These are phyloP conservation scores for Apodemia mormo DNA, from an alignment of 2,888 invertebrate genomes.

Conservation along the genomic window DNA sequence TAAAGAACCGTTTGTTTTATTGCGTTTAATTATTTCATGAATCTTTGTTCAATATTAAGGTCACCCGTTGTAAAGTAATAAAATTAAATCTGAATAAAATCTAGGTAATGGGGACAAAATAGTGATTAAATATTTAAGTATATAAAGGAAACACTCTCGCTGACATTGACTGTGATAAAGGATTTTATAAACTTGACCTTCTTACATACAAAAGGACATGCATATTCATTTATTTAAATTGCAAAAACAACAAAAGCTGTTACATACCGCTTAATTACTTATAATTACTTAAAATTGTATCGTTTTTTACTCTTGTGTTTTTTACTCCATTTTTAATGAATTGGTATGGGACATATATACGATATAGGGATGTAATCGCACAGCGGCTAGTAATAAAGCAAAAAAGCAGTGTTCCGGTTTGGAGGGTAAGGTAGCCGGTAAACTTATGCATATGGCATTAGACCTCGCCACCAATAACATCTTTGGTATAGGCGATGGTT, in stretches of 20 bases:
- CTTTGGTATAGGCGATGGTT: no score
- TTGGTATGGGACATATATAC: no score
- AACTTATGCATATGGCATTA: no score
- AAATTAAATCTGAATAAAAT: slow-evolving; percentile 10
- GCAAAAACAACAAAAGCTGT: neutral
- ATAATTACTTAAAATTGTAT: neutral
- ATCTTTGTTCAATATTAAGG: slow-evolving; percentile 7
- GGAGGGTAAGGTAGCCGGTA: no score
- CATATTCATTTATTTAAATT: slow-evolving; percentile 15
- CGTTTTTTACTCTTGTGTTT: neutral
- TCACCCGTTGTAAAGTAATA: slow-evolving; percentile 5
- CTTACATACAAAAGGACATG: slow-evolving; percentile 8
- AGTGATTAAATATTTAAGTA: slow-evolving; percentile 1
- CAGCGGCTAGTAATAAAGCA: no score
- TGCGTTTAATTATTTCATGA: neutral
- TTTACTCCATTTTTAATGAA: no score
- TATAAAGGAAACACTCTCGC: slow-evolving; percentile 12
- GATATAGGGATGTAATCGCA: no score
- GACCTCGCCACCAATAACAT: no score
- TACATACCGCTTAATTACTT: neutral
- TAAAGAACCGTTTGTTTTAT: neutral
- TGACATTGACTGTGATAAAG: slow-evolving; percentile 9
- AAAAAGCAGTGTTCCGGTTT: no score
- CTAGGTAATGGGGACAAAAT: slow-evolving; percentile 11
- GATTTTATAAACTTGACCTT: slow-evolving; percentile 13